Percentiles rank a stretch among this genome's conserved stretches.
phyloP scores from a whole-genome alignment of 2,888 invertebrate genomes.

The Aphidius colemani region DNA sequence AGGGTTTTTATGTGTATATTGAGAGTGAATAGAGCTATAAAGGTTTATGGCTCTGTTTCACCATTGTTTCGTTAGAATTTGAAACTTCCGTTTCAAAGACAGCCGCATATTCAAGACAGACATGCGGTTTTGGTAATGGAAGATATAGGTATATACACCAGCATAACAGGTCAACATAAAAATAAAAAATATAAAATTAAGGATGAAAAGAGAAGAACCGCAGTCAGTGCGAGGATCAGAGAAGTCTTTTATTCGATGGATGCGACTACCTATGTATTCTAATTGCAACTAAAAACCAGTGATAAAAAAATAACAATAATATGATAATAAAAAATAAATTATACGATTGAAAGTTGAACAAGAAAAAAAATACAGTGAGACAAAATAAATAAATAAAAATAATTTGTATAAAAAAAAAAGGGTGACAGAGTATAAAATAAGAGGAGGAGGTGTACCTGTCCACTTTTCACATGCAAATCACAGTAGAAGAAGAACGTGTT shows the following conservation, averaged over 20 bases:
- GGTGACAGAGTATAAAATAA: constrained; percentile 3
- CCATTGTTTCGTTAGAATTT: constrained; percentile 50
- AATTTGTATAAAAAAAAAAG: constrained; percentile 13
- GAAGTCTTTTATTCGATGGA: no score
- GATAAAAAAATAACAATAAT: constrained; percentile 5
- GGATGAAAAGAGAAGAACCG: not conserved
- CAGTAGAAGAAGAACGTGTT: constrained; percentile 29
- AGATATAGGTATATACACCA: no score
- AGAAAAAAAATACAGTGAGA: constrained; percentile 3
- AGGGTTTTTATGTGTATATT: constrained; percentile 17
- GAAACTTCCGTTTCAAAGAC: constrained; percentile 50
- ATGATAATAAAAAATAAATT: constrained; percentile 17
- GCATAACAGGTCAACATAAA: not conserved
- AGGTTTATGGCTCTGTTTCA: constrained; percentile 48
- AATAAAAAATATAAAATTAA: not conserved
- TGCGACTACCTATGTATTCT: no score
- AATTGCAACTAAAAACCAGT: not conserved
- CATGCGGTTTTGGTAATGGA: constrained; percentile 29
- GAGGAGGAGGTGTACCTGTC: constrained; percentile 32
- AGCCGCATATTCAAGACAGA: not conserved
- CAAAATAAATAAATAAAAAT: no score
- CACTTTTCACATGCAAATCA: constrained; percentile 47
- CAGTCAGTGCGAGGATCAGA: no score
- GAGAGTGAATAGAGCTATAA: constrained; percentile 51
- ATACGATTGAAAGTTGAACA: constrained; percentile 11